phyloP scores from a whole-genome alignment of 2,888 invertebrate species.

The Tachina lurida region DNA sequence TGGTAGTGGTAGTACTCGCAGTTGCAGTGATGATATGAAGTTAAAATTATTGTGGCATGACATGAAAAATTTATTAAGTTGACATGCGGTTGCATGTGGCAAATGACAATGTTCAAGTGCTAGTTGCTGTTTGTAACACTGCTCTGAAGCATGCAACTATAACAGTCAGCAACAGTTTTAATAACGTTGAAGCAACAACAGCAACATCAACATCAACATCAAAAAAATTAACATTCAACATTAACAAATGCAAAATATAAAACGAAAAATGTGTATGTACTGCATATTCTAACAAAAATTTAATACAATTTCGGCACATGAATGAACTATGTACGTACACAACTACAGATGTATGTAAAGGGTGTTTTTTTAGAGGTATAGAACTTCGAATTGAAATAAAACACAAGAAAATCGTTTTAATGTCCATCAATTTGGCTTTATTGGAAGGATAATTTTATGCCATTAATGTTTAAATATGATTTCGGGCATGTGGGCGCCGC shows the following conservation, averaged over 20 bases:
- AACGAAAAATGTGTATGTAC: not conserved
- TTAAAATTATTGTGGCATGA: slow-evolving; percentile 72
- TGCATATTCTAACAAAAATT: slow-evolving; percentile 47
- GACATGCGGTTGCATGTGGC: slow-evolving; percentile 71
- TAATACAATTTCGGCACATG: slow-evolving; percentile 26
- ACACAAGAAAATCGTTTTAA: too few relatives aligned
- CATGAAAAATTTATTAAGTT: slow-evolving; percentile 73
- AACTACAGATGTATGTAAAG: too few relatives aligned
- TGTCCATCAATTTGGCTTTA: too few relatives aligned
- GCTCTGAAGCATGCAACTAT: slow-evolving; percentile 60
- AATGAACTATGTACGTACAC: not conserved
- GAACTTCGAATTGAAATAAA: too few relatives aligned
- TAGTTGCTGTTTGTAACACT: slow-evolving; percentile 59
- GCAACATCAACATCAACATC: slow-evolving; percentile 32
- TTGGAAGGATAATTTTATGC: too few relatives aligned
- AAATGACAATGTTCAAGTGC: slow-evolving; percentile 70
- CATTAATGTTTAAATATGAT: too few relatives aligned
- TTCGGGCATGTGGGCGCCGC: too few relatives aligned
- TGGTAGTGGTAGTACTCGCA: slow-evolving; percentile 8
- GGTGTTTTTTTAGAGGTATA: too few relatives aligned
- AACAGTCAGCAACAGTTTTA: slow-evolving; percentile 62
- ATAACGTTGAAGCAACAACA: slow-evolving; percentile 50
- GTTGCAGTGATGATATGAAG: slow-evolving; percentile 60
- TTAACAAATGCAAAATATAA: slow-evolving; percentile 51
- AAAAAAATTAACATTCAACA: slow-evolving; percentile 67